These are phyloP conservation scores for Philopotamus ludificatus DNA, from an alignment of 1,140 invertebrate genomes.

Conservation along the genomic window DNA sequence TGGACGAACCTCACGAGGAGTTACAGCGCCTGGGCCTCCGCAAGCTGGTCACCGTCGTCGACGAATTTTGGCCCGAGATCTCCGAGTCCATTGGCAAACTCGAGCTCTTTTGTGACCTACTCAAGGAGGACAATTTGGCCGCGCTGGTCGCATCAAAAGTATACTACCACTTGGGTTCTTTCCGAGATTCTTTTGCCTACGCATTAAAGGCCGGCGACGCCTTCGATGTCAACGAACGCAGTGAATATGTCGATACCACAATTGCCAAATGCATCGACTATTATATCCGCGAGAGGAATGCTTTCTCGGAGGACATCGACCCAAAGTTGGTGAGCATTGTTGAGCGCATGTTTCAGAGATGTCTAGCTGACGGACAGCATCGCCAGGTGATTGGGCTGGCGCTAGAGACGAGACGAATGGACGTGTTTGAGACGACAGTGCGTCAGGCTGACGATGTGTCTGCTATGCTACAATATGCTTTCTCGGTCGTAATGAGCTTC, in stretches of 20 bases:
- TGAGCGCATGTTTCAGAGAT: conserved; percentile 95
- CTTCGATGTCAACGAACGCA: conserved; percentile 90
- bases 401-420: conserved; percentile 93
- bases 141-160: conserved; percentile 98
- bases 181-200: conserved; percentile 93
- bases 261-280: conserved; percentile 95
- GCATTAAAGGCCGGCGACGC: conserved; percentile 89
- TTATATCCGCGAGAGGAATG: conserved; percentile 81
- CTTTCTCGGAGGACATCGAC: conserved; percentile 75
- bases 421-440: conserved; percentile 89
- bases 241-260: conserved; percentile 96
- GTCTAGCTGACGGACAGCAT: conserved; percentile 90
- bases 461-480: conserved; percentile 91
- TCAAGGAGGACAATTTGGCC: conserved; percentile 86
- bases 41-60: conserved; percentile 90
- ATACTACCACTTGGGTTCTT: conserved; percentile 96
- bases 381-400: conserved; percentile 92
- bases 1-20: conserved; percentile 91
- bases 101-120: conserved; percentile 96
- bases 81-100: conserved; percentile 97
- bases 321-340: conserved; percentile 89
- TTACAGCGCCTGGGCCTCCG: conserved; percentile 90
- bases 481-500: conserved; percentile 93
- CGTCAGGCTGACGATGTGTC: conserved; percentile 87
- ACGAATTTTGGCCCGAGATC: conserved; percentile 98